Evolutionary conservation across 2,888 invertebrate species (phyloP).

Genomic region (Meandrusa payeni): DNA sequence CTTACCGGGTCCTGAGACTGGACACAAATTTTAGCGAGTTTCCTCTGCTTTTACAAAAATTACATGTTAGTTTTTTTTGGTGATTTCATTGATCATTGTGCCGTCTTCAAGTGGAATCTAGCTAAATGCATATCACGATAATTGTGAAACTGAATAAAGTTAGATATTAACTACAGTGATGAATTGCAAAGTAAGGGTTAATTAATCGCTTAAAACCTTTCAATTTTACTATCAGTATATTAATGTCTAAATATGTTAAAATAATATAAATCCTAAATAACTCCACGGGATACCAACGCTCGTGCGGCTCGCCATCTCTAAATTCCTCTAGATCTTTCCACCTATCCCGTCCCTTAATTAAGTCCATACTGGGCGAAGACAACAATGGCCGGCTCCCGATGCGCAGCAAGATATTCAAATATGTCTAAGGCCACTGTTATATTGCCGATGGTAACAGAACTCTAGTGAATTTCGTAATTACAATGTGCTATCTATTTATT

Average conservation of each 20-base stretch:
- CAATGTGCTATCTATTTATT: constrained; percentile 14
- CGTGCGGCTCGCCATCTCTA: constrained; percentile 46
- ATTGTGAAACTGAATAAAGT: too few relatives aligned
- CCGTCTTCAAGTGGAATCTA: too few relatives aligned
- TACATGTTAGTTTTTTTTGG: too few relatives aligned
- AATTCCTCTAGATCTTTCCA: constrained; percentile 72
- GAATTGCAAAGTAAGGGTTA: too few relatives aligned
- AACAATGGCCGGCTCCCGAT: constrained; percentile 73
- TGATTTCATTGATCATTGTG: too few relatives aligned
- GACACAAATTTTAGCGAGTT: too few relatives aligned
- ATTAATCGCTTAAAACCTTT: too few relatives aligned
- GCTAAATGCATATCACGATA: too few relatives aligned
- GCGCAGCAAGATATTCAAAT: constrained; percentile 78
- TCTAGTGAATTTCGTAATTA: constrained; percentile 36
- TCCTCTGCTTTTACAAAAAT: too few relatives aligned
- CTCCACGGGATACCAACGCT: constrained; percentile 13
- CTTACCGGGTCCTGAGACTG: too few relatives aligned
- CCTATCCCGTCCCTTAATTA: constrained; percentile 71
- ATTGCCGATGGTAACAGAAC: constrained; percentile 61
- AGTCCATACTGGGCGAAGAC: constrained; percentile 75
- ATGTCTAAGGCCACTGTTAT: constrained; percentile 74
- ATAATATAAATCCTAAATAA: constrained; percentile 13
- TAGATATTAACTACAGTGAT: too few relatives aligned
- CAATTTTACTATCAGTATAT: background rate
- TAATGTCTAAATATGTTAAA: background rate